Conservation (phyloP, 1,140 invertebrate genomes). For the Atopsyche davidsoni region DNA sequence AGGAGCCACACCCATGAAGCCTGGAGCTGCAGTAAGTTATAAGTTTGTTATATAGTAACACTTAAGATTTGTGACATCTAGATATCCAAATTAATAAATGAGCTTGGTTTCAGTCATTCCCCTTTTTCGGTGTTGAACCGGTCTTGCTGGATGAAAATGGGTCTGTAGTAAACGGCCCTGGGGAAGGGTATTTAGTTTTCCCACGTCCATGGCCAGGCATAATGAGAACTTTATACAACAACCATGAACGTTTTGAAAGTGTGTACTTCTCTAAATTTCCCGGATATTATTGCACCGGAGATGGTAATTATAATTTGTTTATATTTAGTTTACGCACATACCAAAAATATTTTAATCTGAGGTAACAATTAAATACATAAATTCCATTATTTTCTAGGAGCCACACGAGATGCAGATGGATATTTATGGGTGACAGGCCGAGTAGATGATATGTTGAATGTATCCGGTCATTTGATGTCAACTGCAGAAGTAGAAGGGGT, state of each 20-base stretch:
- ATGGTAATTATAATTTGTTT: conserved; percentile 60
- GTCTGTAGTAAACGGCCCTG: conserved; percentile 76
- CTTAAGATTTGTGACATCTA: not conserved
- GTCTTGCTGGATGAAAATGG: conserved; percentile 84
- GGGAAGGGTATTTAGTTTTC: conserved; percentile 93
- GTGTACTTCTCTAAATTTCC: conserved; percentile 95
- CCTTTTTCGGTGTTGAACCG: conserved; percentile 94
- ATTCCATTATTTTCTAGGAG: conserved; percentile 53
- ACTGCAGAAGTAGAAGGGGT: conserved; percentile 94
- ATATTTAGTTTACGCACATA: not conserved
- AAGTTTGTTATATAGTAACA: not conserved
- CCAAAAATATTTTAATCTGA: too few species aligned
- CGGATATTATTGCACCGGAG: conserved; percentile 95
- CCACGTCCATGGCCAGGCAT: conserved; percentile 93
- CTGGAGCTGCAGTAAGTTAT: conserved; percentile 81
- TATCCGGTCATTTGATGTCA: conserved; percentile 94
- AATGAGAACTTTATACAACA: conserved; percentile 88
- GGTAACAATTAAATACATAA: not conserved
- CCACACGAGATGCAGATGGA: conserved; percentile 84
- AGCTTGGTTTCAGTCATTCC: conserved; percentile 71
- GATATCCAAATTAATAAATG: not conserved
- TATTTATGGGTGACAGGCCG: conserved; percentile 96
- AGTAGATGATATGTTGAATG: conserved; percentile 97
- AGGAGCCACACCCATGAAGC: conserved; percentile 92
- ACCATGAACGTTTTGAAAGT: conserved; percentile 88